Evolutionary conservation across 2,888 invertebrate species (phyloP), one percentile per base, ranked within the genome.

Genomic region (Cephus pygmeus): DNA sequence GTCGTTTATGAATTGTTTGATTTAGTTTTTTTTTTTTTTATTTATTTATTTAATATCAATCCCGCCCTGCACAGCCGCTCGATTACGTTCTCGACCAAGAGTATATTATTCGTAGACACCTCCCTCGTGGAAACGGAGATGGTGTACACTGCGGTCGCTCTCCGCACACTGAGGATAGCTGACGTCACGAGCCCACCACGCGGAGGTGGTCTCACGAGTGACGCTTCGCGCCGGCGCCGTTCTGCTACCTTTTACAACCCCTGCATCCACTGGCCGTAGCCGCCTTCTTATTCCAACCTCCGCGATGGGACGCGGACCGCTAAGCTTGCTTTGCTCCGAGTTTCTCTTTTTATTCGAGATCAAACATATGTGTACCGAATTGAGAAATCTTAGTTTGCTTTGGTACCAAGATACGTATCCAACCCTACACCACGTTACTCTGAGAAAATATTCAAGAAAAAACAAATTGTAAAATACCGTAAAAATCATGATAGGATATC

Each of bases 131-230:
- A 75, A 71, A 78, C 78, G 74, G 88, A 88, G 87, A 87, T 87
- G 88, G 87, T 89, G 87, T 84, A 88, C 89, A 88, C 90, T 90
- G 89, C 90, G 90, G 90, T 90, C 89, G 90, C 89, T 90, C 90
- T 90, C 91, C 90, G 91, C 90, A 87, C 90, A 90, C 91, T 91
- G 91, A 90, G 88, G 84, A 83, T 84, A 87, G 85, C 88, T 90
- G 90, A 90, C 90, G 90, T 90, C 91, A 90, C 87, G 88, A 89
- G 87, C 87, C 88, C 88, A 89, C 90, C 90, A 90, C 91, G 90
- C 89, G 90, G 90, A 89, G 89, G 88, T 87, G 88, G 89, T 87
- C 85, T 90, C 88, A 87, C 89, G 85, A 87, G 76, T 79, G 73
- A 85, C 86, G 86, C 83, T 83, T 84, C 87, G 90, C 90, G 90